Evolutionary conservation across 2,113 vertebrate genomes (phyloP), one percentile per base, ranked within the genome.

Genomic region (Zosterops lateralis): DNA sequence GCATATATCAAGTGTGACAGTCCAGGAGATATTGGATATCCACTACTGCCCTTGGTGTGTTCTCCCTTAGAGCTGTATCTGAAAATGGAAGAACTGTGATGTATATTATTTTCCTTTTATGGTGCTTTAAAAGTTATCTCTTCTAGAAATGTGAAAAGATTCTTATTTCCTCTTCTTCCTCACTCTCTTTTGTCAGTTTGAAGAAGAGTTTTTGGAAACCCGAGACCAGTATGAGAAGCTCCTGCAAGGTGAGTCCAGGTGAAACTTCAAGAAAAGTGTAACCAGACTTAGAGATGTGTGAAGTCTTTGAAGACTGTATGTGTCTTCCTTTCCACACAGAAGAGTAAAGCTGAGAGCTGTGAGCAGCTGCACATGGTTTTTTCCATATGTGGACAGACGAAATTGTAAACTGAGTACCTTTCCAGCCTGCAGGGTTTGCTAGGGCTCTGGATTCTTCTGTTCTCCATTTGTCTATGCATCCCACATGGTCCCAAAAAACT

Each of bases 161-260:
- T 5, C 31, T 58, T 5, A 10, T 60, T 68, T 87, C 17, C 10
- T 81, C 28, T 71, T 85, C 28, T 65, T 82, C 6, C 10, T 64
- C 15, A 10, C 62, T 95, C 75, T 95, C 15, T 32, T 78, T 53
- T 90, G 44, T 66, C 97, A 99, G 98, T 99, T 99, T 95, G 99
- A 89, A 86, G 98, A 99, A 93, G 96, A 98, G 53, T 80, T 96
- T 95, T 89, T 99, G 83, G 98, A 98, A 89, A 98, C 95, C 13
- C 96, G 95, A 58, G 98, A 98, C 32, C 98, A 99, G 44, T 98
- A 98, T 94, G 89, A 97, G 58, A 98, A 98, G 62, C 94, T 99
- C 13, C 57, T 98, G 62, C 95, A 97, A 94, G 98, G 98, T 98
- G 74, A 96, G 95, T 93, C 51, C 38, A 31, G 0, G 1, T 54